Percentiles rank a stretch among this genome's conserved stretches.
These are phyloP conservation scores for Pachyramphus minor DNA, from an alignment of 2,113 vertebrate genomes.

Conservation along the genomic window DNA sequence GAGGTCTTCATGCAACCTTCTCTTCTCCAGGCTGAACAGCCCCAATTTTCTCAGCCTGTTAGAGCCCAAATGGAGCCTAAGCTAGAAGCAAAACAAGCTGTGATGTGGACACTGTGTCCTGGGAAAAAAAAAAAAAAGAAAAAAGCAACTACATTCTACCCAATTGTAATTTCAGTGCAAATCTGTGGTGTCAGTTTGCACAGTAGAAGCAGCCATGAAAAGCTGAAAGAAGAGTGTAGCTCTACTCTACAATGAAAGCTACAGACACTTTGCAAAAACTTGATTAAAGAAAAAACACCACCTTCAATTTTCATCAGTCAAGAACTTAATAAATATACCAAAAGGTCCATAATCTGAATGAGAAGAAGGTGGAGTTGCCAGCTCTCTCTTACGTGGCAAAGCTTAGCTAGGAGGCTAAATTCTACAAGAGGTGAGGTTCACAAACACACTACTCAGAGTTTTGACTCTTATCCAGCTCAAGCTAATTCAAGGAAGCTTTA, in stretches of 20 bases:
- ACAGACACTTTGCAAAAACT: not conserved
- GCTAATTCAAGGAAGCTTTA: not conserved
- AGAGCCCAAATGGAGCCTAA: not conserved
- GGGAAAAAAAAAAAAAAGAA: not conserved
- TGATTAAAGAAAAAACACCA: not conserved
- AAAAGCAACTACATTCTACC: not conserved
- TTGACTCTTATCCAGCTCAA: not conserved
- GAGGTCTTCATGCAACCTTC: not conserved
- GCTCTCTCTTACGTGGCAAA: not conserved
- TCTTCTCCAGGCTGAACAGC: not conserved
- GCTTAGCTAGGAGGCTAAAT: not conserved
- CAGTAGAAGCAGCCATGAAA: not conserved
- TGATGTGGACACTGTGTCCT: not conserved
- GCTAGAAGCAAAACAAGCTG: not conserved
- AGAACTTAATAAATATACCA: not conserved
- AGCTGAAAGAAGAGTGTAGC: not conserved
- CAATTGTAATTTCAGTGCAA: not conserved
- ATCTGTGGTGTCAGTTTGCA: not conserved
- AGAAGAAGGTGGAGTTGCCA: not conserved
- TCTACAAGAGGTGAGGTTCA: not conserved
- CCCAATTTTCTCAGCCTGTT: not conserved
- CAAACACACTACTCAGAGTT: not conserved
- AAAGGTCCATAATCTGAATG: not conserved
- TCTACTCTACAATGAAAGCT: not conserved
- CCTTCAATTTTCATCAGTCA: not conserved